A percentile compares a stretch with the other conserved stretches of the same genome.
Conservation (phyloP, 1,140 invertebrate genomes). For the Paraescarpia echinospica region DNA sequence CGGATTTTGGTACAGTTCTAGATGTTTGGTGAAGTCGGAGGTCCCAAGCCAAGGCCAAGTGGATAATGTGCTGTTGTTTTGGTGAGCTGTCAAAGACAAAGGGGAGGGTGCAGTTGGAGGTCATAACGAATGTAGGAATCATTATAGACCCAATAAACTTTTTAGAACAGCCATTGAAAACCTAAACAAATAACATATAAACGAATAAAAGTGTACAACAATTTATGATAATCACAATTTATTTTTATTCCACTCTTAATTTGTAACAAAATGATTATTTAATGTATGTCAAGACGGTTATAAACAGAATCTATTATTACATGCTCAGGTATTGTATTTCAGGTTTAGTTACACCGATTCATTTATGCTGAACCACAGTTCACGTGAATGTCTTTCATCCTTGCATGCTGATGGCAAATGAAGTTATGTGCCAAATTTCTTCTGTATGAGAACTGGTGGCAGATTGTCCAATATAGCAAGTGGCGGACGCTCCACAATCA, state of each 20-base stretch:
- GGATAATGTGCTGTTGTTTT: too few species aligned
- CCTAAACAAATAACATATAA: not conserved
- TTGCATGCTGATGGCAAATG: not conserved
- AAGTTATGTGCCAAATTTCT: conserved; percentile 49
- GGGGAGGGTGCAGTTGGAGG: too few species aligned
- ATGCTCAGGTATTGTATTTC: not conserved
- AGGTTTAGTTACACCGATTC: not conserved
- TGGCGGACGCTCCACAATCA: conserved; percentile 71
- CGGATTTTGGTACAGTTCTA: too few species aligned
- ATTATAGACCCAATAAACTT: not conserved
- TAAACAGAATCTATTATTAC: not conserved
- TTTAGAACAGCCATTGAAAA: not conserved
- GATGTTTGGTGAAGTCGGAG: too few species aligned
- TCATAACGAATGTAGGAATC: too few species aligned
- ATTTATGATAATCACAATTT: not conserved
- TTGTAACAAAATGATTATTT: not conserved
- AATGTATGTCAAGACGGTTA: too few species aligned
- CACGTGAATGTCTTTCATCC: not conserved
- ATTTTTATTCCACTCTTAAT: not conserved
- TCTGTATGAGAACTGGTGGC: conserved; percentile 62
- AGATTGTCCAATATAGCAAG: conserved; percentile 64
- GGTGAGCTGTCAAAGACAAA: too few species aligned
- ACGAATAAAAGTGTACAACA: not conserved
- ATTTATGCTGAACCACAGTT: not conserved
- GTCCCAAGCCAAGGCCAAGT: too few species aligned